Base-by-base conservation (phyloP, 2,113 vertebrate genomes). In the Anolis carolinensis region DNA sequence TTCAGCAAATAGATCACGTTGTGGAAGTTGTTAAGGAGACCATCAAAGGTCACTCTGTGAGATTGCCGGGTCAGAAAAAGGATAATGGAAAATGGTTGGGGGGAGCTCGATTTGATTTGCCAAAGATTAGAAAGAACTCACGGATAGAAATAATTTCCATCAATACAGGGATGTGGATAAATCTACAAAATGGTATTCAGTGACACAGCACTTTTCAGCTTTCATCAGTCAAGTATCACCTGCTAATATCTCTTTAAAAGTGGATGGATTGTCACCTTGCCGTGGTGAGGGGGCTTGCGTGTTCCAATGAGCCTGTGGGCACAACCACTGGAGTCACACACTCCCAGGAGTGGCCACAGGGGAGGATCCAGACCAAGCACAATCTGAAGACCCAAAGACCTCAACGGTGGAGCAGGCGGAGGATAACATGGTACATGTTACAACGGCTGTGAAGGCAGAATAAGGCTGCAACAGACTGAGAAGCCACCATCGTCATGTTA, bases 61-160 rank as follows among this genome's bases (percentile, higher is more conserved):
- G 98, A 92, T 96, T 99, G 27, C 94, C 99, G 95, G 97, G 98
- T 93, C 98, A 99, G 96, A 99, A 99, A 94, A 99, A 99, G 95
- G 96, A 97, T 93, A 98, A 98, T 84, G 98, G 99, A 86, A 98
- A 96, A 88, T 97, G 98, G 84, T 59, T 99, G 10, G 98, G 98
- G 27, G 99, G 99, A 93, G 99, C 98, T 0, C 95, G 97, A 87
- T 88, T 99, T 96, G 98, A 99, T 96, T 96, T 99, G 93, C 99
- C 98, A 32, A 99, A 99, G 96, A 99, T 99, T 90, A 96, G 99
- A 94, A 99, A 98, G 96, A 99, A 99, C 94, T 98, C 99, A 39
- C 97, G 99, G 92, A 99, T 99, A 95, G 99, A 99, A 96, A 99
- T 99, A 7, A 99, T 99, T 96, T 99, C 98, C 91, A 97, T 99